A percentile compares a stretch with the other conserved stretches of the same genome.
Evolutionary conservation across 2,797 vertebrate genomes (phyloP).

Genomic region (Malacoctenus gilli): DNA sequence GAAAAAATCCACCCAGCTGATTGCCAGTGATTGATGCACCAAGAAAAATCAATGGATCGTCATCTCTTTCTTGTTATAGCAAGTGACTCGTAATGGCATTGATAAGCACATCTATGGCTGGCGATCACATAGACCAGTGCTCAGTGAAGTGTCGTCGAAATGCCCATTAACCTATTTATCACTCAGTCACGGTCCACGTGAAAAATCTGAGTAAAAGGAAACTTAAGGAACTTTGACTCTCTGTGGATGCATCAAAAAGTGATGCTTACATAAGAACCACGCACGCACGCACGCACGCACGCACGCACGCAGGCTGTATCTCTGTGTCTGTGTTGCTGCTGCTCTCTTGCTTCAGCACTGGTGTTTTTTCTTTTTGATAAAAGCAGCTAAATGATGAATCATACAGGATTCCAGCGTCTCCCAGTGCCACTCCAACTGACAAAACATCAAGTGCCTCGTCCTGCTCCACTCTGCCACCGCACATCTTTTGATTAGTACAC

Average conservation of each 20-base stretch:
- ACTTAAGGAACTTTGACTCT: constrained; percentile 57
- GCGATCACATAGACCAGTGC: constrained; percentile 29
- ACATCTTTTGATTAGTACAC: constrained; percentile 72
- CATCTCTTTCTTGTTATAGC: constrained; percentile 37
- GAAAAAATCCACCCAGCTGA: constrained; percentile 33
- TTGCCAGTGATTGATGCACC: constrained; percentile 41
- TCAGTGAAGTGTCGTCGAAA: constrained; percentile 38
- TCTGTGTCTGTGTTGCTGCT: constrained; percentile 12
- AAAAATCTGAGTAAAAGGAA: constrained; percentile 13
- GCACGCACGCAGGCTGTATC: constrained; percentile 24
- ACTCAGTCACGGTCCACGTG: constrained; percentile 14
- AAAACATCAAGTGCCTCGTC: constrained; percentile 61
- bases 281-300: constrained; percentile 17
- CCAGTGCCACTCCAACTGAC: constrained; percentile 55
- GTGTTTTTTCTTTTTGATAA: constrained; percentile 55
- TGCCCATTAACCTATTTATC: constrained; percentile 44
- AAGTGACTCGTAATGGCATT: constrained; percentile 32
- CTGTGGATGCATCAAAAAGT: constrained; percentile 37
- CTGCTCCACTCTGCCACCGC: constrained; percentile 47
- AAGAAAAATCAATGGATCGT: constrained; percentile 49
- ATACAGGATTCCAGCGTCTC: constrained; percentile 47
- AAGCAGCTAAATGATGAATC: constrained; percentile 62
- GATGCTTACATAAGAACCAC: constrained; percentile 46
- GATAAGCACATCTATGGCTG: constrained; percentile 32
- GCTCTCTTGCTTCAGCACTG: constrained; percentile 19